Conservation (phyloP, 2,888 invertebrate genomes). For the Pseudococcus viburni region DNA sequence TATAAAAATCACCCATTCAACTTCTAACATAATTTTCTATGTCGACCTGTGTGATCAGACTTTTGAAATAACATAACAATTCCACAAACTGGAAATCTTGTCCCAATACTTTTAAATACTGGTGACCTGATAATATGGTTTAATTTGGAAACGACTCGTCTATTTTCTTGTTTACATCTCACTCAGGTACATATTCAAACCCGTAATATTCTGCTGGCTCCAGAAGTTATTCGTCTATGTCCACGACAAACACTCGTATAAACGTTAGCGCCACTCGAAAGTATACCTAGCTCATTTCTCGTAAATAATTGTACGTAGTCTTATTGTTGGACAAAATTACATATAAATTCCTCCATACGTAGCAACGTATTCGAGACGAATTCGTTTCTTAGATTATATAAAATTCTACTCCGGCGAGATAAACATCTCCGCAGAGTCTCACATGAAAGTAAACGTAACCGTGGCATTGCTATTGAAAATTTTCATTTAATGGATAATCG, state of each 20-base stretch:
- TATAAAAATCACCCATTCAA: no score
- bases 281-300: background rate
- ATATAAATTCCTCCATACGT: background rate
- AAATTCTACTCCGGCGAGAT: background rate
- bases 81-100: no score
- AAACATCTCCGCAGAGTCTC: background rate
- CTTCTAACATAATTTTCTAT: no score
- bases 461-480: conserved; percentile 43
- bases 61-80: no score
- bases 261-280: background rate
- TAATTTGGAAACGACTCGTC: no score
- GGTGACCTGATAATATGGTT: no score
- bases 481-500: conserved; percentile 33
- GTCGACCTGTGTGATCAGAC: no score
- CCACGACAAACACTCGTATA: background rate
- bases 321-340: conserved; percentile 1
- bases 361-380: background rate
- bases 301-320: background rate
- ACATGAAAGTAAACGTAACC: conserved; percentile 41
- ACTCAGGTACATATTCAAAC: no score
- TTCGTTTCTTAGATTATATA: conserved; percentile 25
- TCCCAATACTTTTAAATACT: no score
- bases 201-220: no score
- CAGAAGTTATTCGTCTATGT: background rate
- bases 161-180: no score